Percentiles rank a stretch among this genome's conserved stretches.
Conservation (phyloP, 2,888 invertebrate genomes). For the Dichetophora obliterata region DNA sequence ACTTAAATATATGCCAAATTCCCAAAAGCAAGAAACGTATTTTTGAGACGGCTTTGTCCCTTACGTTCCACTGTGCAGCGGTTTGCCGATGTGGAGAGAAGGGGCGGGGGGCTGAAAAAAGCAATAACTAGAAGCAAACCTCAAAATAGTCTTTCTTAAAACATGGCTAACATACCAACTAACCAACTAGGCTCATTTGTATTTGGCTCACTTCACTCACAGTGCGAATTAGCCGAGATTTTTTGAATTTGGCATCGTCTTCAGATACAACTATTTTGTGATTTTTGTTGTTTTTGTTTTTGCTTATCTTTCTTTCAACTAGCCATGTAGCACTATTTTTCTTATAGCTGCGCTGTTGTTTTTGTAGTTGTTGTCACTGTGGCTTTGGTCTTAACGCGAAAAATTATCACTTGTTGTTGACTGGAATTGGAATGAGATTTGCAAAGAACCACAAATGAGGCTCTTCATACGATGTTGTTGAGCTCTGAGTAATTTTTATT, state of each 20-base stretch:
- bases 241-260: conserved; percentile 30
- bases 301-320: not conserved
- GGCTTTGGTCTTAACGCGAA: conserved; percentile 56
- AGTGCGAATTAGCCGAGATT: conserved; percentile 32
- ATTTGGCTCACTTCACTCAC: conserved; percentile 34
- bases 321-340: not conserved
- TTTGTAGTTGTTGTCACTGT: conserved; percentile 9
- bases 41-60: too few relatives aligned
- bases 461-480: not conserved
- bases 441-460: conserved; percentile 29
- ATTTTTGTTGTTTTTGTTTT: too few relatives aligned
- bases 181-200: conserved; percentile 32
- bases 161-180: conserved; percentile 28
- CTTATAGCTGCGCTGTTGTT: not conserved
- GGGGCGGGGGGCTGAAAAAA: not conserved
- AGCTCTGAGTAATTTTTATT: not conserved
- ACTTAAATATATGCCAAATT: too few relatives aligned
- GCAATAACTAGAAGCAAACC: not conserved
- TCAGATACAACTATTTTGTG: conserved; percentile 4
- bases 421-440: conserved; percentile 57
- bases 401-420: conserved; percentile 59
- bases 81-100: too few relatives aligned
- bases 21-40: too few relatives aligned
- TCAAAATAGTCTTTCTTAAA: not conserved
- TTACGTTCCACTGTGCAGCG: too few relatives aligned